Evolutionary conservation across 2,113 vertebrate genomes (phyloP), one percentile per base, ranked within the genome.

Genomic region (Micromys minutus): DNA sequence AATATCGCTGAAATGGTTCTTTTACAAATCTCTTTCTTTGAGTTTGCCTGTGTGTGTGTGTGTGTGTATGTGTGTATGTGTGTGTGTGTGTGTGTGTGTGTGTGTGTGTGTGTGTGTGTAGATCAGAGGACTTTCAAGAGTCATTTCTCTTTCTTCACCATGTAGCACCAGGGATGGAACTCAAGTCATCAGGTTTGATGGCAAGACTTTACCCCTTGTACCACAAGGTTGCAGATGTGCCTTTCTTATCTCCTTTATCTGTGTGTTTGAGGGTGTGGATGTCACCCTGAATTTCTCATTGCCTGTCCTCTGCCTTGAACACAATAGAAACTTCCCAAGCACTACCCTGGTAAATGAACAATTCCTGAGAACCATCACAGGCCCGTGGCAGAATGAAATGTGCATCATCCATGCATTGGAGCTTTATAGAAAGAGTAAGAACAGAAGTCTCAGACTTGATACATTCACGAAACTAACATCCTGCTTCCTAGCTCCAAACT

Each of bases 391-490:
- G 88, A 87, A 92, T 39, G n/a, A 85, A 87, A 87, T 12, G 15
- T 45, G 31, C 74, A 57, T 12, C 4, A 31, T 15, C 16, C 4
- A 31, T 15, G 5, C 31, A 2, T 90, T 55, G 34, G 31, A 80
- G 42, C 71, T 72, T 63, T 42, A 34, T 24, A 29, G 72, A 74
- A 74, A 24, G n/a, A 83, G 15, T 13, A 77, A 75, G 36, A 50
- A 74, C 8, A 80, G 50, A 96, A 86, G 7, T 34, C 94, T 59
- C n/a, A 63, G 50, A 93, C 91, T 94, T n/a, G 69, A 52, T 87
- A 36, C 29, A 34, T 13, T 47, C 45, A 45, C 39, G 31, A 61
- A 88, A 47, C 91, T 4, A 80, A 31, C 39, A 83, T 39, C 24
- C 57, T 75, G 74, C 24, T 71, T 93, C 86, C 42, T 57, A 42